Evolutionary conservation across 2,888 invertebrate genomes (phyloP).

Genomic region (Melinaea marsaeus): DNA sequence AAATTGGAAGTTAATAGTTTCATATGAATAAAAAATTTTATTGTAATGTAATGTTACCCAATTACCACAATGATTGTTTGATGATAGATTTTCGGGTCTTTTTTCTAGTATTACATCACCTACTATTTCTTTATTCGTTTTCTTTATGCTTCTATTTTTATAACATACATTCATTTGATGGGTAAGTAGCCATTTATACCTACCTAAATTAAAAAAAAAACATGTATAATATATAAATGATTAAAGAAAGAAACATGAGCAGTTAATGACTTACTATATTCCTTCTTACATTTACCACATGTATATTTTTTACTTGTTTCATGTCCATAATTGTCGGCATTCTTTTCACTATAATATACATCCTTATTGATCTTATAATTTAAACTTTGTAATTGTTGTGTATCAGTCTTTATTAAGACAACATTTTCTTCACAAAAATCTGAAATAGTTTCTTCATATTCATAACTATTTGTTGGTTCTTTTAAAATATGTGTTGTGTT

Average conservation of each 20-base stretch:
- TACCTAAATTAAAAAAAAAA: constrained; percentile 25
- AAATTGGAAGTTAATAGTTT: no score
- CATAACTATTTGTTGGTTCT: constrained; percentile 3
- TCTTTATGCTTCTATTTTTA: constrained; percentile 10
- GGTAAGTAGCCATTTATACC: constrained; percentile 26
- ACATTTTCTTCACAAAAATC: background rate
- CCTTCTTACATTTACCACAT: constrained; percentile 33
- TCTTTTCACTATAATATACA: background rate
- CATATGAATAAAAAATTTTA: no score
- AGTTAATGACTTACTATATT: constrained; percentile 33
- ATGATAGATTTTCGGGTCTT: constrained; percentile 2
- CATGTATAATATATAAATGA: background rate
- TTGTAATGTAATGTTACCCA: background rate
- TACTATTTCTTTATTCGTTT: constrained; percentile 9
- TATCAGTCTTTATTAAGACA: background rate
- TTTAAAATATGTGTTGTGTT: background rate
- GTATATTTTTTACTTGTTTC: constrained; percentile 10
- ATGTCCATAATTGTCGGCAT: background rate
- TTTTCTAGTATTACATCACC: constrained; percentile 9
- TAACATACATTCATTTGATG: constrained; percentile 21
- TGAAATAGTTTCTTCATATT: background rate
- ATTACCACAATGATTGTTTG: constrained; percentile 27
- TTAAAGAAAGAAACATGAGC: background rate
- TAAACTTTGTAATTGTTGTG: background rate
- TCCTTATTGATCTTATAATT: background rate